These are phyloP conservation scores for Lepidotrigona ventralis DNA, from an alignment of 1,140 invertebrate genomes.

Conservation along the genomic window DNA sequence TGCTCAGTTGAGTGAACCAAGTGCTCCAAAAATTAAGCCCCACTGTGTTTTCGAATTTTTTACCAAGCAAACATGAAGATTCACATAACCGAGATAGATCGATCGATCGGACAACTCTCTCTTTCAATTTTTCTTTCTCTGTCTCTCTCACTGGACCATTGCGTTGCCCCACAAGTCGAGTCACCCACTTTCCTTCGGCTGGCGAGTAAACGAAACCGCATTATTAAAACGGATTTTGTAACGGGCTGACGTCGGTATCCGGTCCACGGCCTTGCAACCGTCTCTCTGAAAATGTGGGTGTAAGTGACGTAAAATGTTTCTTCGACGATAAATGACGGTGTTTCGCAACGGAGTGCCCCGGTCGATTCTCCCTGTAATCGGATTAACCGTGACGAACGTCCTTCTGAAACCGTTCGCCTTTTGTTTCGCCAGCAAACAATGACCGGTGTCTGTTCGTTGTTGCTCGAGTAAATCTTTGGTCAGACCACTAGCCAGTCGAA, in stretches of 20 bases:
- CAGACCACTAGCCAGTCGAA: not conserved
- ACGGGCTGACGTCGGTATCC: constrained; percentile 25
- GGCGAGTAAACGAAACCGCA: constrained; percentile 30
- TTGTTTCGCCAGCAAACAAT: constrained; percentile 48
- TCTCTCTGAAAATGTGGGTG: constrained; percentile 37
- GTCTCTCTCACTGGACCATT: not conserved
- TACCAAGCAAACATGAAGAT: not conserved
- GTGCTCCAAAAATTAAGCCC: not conserved
- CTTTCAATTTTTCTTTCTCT: not conserved
- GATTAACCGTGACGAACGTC: constrained; percentile 31
- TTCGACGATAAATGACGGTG: constrained; percentile 18
- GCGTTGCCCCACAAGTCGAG: constrained; percentile 15
- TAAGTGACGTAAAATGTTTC: constrained; percentile 47
- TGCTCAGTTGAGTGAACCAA: not conserved
- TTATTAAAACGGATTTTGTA: constrained; percentile 60
- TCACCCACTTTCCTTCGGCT: constrained; percentile 45
- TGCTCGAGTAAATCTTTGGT: constrained; percentile 13
- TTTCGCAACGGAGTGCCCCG: constrained; percentile 37
- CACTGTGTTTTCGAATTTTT: not conserved
- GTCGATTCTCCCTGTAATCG: constrained; percentile 47
- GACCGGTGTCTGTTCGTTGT: not conserved
- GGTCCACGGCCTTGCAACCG: constrained; percentile 31
- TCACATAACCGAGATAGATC: not conserved
- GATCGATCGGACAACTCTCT: constrained; percentile 13
- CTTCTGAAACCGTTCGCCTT: not conserved